Evolutionary conservation across 1,140 invertebrate genomes (phyloP).

Genomic region (Stenopsyche tienmushanensis): DNA sequence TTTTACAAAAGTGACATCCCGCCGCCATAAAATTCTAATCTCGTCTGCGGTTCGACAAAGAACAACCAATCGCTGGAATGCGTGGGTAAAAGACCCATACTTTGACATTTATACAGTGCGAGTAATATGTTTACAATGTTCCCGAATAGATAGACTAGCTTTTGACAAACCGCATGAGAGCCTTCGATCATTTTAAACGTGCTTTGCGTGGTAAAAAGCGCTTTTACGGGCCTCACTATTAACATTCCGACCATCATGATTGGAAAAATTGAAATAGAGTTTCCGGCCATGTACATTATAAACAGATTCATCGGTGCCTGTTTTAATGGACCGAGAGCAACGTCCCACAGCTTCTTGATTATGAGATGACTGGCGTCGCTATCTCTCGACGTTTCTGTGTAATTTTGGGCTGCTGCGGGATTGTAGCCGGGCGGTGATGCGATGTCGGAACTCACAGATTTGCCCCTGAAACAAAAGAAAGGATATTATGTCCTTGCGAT

Average conservation of each 20-base stretch:
- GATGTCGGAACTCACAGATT: constrained; percentile 52
- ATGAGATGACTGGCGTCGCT: constrained; percentile 81
- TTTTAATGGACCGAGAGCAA: constrained; percentile 92
- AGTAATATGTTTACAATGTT: constrained; percentile 91
- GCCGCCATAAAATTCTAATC: constrained; percentile 86
- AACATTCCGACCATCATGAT: constrained; percentile 99
- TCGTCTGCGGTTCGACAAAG: constrained; percentile 89
- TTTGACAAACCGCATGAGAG: constrained; percentile 86
- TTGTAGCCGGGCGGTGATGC: constrained; percentile 83
- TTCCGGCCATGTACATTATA: constrained; percentile 99
- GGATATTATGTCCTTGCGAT: neutral
- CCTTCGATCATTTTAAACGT: constrained; percentile 97
- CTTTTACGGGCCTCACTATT: constrained; percentile 92
- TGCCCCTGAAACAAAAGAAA: constrained; percentile 34
- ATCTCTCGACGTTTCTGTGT: constrained; percentile 74
- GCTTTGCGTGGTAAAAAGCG: constrained; percentile 85
- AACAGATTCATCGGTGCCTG: constrained; percentile 99
- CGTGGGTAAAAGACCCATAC: constrained; percentile 96
- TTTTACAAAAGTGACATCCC: constrained; percentile 69
- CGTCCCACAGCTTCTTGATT: constrained; percentile 96
- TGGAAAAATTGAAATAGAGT: constrained; percentile 98
- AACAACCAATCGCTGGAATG: constrained; percentile 99
- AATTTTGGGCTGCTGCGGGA: constrained; percentile 66
- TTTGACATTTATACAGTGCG: constrained; percentile 97
- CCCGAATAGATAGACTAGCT: constrained; percentile 92